Evolutionary conservation across 2,797 vertebrate species (phyloP).

Genomic region (Octomys mimax): DNA sequence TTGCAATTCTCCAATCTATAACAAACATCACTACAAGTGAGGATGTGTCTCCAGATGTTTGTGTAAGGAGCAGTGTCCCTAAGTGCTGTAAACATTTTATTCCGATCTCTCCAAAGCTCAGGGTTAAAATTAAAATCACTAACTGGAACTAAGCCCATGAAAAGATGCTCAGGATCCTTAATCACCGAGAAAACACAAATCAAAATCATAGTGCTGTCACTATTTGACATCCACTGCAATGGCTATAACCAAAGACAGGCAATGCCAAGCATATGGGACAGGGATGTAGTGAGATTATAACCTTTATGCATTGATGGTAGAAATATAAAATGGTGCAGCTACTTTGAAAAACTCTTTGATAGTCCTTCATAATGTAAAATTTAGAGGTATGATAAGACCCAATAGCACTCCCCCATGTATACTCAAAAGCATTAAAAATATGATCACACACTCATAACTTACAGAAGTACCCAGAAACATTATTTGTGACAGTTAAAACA

Average conservation of each 20-base stretch:
- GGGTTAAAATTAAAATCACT: constrained; percentile 48
- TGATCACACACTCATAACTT: neutral
- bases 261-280: neutral
- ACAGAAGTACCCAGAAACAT: neutral
- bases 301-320: neutral
- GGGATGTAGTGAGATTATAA: constrained; percentile 31
- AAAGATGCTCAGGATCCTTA: constrained; percentile 31
- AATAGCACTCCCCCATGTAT: neutral
- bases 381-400: neutral
- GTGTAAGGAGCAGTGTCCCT: constrained; percentile 83
- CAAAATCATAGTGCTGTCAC: neutral
- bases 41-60: constrained; percentile 78
- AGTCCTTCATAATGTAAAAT: constrained; percentile 52
- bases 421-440: constrained; percentile 28
- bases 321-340: neutral
- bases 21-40: constrained; percentile 81
- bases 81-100: constrained; percentile 25
- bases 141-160: constrained; percentile 49
- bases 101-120: constrained; percentile 30
- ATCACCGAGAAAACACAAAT: constrained; percentile 36
- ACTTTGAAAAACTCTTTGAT: constrained; percentile 26
- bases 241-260: neutral
- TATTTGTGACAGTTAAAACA: constrained; percentile 41
- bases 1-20: constrained; percentile 81
- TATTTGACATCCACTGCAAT: neutral